These are phyloP conservation scores for Sander vitreus DNA, from an alignment of 2,113 vertebrate species.

Conservation along the genomic window DNA sequence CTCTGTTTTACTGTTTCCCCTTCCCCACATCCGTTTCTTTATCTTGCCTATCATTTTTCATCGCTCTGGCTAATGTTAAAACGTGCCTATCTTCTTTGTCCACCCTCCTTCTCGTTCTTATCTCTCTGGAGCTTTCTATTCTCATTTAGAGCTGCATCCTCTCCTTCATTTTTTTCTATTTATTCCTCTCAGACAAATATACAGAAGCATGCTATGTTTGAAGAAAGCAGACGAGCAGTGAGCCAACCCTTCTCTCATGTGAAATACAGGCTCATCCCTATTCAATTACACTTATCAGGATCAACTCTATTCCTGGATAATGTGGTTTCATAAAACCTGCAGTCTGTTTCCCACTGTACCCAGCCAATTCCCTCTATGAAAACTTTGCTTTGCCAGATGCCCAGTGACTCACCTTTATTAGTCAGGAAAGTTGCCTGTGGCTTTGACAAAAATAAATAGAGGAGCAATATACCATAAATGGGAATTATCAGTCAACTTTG, in stretches of 20 bases:
- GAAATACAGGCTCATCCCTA: conserved; percentile 34
- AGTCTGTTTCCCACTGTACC: conserved; percentile 24
- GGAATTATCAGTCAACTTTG: conserved; percentile 62
- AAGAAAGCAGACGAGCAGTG: conserved; percentile 21
- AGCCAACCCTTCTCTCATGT: conserved; percentile 15
- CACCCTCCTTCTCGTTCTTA: neutral
- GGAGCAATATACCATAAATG: conserved; percentile 27
- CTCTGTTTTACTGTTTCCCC: neutral
- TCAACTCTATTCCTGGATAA: conserved; percentile 54
- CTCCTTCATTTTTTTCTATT: neutral
- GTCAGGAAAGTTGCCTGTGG: conserved; percentile 43
- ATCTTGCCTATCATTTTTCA: conserved; percentile 28
- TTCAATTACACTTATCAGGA: conserved; percentile 55
- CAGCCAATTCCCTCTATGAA: conserved; percentile 31
- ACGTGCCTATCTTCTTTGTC: conserved; percentile 2
- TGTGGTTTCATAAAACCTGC: conserved; percentile 43
- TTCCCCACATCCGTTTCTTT: neutral
- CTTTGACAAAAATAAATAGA: conserved; percentile 56
- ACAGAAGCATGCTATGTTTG: conserved; percentile 36
- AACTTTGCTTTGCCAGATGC: conserved; percentile 47
- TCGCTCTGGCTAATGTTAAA: conserved; percentile 21
- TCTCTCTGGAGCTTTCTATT: conserved; percentile 28
- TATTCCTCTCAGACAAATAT: conserved; percentile 28
- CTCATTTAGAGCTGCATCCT: conserved; percentile 2
- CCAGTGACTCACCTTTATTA: conserved; percentile 62